These are phyloP conservation scores for Willisornis vidua DNA, from an alignment of 2,113 vertebrate genomes.

Conservation along the genomic window DNA sequence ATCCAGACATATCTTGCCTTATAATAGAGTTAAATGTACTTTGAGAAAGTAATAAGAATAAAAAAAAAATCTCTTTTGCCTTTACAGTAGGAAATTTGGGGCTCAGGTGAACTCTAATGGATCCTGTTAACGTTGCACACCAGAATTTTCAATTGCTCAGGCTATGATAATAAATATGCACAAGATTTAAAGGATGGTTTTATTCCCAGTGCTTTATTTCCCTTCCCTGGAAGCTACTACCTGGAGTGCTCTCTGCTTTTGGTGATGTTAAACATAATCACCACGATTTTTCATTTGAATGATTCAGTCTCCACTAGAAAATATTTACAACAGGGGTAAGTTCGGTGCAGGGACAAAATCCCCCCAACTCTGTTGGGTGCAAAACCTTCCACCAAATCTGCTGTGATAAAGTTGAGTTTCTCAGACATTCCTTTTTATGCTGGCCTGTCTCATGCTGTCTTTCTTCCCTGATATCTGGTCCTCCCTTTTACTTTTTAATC, in stretches of 20 bases:
- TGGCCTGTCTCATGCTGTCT: not conserved
- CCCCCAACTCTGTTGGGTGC: not conserved
- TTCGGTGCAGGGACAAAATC: not conserved
- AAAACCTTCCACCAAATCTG: not conserved
- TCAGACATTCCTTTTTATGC: not conserved
- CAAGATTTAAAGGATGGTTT: not conserved
- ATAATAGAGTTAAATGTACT: not conserved
- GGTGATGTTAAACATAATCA: slow-evolving; percentile 5
- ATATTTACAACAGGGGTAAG: not conserved
- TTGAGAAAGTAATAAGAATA: not conserved
- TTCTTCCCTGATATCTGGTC: not conserved
- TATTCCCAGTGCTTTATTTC: slow-evolving; percentile 14
- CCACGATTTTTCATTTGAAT: not conserved
- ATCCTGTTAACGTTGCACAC: not conserved
- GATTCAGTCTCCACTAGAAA: not conserved
- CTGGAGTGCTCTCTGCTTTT: not conserved
- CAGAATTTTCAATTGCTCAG: not conserved
- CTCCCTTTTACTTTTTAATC: not conserved
- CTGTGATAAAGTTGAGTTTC: not conserved
- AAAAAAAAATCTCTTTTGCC: not conserved
- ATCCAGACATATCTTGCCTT: not conserved
- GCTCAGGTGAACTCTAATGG: slow-evolving; percentile 20
- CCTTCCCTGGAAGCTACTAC: slow-evolving; percentile 15
- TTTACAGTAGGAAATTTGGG: not conserved
- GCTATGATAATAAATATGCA: not conserved